phyloP scores from a whole-genome alignment of 2,888 invertebrate genomes.

The Caenorhabditis macrosperma region DNA sequence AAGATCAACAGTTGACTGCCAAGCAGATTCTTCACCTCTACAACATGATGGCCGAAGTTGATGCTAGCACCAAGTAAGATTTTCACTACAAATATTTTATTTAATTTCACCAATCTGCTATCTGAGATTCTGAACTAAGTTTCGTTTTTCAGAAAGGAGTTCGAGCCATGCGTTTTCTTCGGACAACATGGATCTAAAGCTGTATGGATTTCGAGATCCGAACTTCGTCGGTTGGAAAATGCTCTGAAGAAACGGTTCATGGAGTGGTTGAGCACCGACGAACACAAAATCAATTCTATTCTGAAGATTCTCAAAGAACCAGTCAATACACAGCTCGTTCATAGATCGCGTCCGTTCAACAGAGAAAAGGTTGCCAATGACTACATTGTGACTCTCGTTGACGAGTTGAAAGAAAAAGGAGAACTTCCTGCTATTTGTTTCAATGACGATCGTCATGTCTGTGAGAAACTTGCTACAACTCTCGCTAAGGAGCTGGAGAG shows the following conservation, averaged over 20 bases:
- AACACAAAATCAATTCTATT: slow-evolving; percentile 69
- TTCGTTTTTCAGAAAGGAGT: slow-evolving; percentile 66
- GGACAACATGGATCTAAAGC: slow-evolving; percentile 61
- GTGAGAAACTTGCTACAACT: slow-evolving; percentile 71
- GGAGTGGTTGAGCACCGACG: slow-evolving; percentile 76
- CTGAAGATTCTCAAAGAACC: slow-evolving; percentile 60
- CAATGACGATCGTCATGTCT: slow-evolving; percentile 78
- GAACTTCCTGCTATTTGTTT: slow-evolving; percentile 79
- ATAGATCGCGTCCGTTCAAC: slow-evolving; percentile 70
- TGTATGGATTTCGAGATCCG: slow-evolving; percentile 75
- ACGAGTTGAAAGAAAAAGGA: slow-evolving; percentile 71
- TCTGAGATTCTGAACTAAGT: too few species aligned
- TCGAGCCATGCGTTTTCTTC: slow-evolving; percentile 77
- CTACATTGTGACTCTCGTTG: slow-evolving; percentile 75
- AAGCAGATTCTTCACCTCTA: slow-evolving; percentile 77
- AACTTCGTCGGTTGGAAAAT: slow-evolving; percentile 73
- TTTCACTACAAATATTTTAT: not conserved
- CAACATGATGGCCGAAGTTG: slow-evolving; percentile 74
- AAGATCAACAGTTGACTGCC: slow-evolving; percentile 79
- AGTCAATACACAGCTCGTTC: slow-evolving; percentile 65
- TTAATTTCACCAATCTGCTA: too few species aligned
- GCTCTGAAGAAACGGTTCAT: slow-evolving; percentile 75
- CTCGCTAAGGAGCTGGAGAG: slow-evolving; percentile 69
- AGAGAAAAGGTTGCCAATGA: slow-evolving; percentile 71
- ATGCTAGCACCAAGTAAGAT: slow-evolving; percentile 71